phyloP scores from a whole-genome alignment of 2,888 invertebrate species.

The Phytoseiulus persimilis region DNA sequence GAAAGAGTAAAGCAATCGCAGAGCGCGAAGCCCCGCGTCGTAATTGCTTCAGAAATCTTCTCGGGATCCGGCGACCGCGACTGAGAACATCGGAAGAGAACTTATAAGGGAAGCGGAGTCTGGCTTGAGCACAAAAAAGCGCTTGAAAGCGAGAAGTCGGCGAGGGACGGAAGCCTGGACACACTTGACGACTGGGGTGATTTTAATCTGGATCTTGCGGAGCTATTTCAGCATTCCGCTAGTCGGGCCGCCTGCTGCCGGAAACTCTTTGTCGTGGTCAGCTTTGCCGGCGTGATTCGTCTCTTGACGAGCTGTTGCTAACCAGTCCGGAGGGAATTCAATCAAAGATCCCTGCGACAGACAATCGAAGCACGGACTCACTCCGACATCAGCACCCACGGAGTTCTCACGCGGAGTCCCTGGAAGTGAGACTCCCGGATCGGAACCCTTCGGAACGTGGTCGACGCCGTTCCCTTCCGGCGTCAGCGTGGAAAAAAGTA shows the following conservation, averaged over 20 bases:
- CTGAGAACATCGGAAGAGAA: neutral
- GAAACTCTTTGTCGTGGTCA: slow-evolving; percentile 5
- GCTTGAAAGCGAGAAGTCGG: neutral
- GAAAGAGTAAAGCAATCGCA: neutral
- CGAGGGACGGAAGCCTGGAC: neutral
- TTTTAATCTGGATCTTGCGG: neutral
- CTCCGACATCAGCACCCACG: neutral
- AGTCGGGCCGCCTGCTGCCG: neutral
- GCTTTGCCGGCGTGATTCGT: neutral
- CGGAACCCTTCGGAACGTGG: too few relatives aligned
- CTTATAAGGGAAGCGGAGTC: neutral
- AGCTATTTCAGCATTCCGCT: neutral
- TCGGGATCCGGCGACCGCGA: neutral
- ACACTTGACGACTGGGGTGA: neutral
- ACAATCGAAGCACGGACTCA: neutral
- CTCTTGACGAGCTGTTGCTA: neutral
- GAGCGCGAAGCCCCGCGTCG: neutral
- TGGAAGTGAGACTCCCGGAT: neutral
- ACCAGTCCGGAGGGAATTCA: slow-evolving; percentile 5
- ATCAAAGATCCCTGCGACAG: neutral
- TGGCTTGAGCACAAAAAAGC: neutral
- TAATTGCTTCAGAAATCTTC: neutral
- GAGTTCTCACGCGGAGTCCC: neutral
- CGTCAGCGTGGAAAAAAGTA: too few relatives aligned
- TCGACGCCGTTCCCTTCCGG: too few relatives aligned